phyloP scores from a whole-genome alignment of 2,113 vertebrate species.

The Beaufortia kweichowensis region DNA sequence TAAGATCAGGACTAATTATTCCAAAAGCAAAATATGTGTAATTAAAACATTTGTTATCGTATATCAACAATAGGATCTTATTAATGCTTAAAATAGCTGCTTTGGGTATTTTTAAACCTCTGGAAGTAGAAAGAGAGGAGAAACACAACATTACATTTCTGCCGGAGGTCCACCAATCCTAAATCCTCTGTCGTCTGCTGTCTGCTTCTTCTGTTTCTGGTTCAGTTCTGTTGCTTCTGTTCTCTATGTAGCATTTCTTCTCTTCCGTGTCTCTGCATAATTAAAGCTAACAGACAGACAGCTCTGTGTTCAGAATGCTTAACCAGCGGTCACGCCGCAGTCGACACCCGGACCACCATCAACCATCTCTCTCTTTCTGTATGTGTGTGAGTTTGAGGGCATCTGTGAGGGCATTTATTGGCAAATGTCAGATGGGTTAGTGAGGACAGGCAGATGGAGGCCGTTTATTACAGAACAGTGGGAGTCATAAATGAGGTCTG shows the following conservation, averaged over 20 bases:
- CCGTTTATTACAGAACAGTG: conserved; percentile 16
- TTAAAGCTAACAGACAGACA: conserved; percentile 6
- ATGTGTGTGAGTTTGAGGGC: not conserved
- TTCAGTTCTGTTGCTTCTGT: not conserved
- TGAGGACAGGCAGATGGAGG: conserved; percentile 8
- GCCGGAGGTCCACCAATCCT: not conserved
- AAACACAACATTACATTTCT: not conserved
- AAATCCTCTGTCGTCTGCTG: not conserved
- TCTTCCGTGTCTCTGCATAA: conserved; percentile 23
- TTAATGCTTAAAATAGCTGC: too few relatives aligned
- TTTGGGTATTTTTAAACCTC: too few relatives aligned
- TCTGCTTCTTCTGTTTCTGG: not conserved
- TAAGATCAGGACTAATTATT: too few relatives aligned
- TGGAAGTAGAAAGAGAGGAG: too few relatives aligned
- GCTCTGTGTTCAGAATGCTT: not conserved
- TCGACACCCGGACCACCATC: conserved; percentile 36
- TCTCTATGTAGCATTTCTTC: not conserved
- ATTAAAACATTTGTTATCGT: too few relatives aligned
- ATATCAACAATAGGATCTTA: too few relatives aligned
- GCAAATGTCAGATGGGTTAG: not conserved
- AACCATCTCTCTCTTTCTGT: not conserved
- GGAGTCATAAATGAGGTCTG: conserved; percentile 32
- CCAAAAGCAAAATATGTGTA: too few relatives aligned
- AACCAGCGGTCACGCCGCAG: not conserved
- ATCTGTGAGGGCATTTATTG: not conserved